These are phyloP conservation scores for Drosophila yakuba DNA, from an alignment of 1,140 invertebrate genomes.

Conservation along the genomic window DNA sequence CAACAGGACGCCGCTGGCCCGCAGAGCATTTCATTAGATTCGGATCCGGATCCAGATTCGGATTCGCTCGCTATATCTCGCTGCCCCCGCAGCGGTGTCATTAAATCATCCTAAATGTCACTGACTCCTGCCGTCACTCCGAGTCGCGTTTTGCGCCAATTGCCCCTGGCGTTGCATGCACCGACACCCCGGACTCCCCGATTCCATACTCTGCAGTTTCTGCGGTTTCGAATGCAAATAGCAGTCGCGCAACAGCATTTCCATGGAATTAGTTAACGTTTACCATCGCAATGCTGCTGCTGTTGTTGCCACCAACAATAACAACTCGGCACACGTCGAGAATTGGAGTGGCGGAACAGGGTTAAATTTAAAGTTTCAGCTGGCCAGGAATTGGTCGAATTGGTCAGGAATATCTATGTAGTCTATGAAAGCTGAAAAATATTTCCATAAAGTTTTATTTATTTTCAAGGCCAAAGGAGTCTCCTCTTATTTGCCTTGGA, in stretches of 20 bases:
- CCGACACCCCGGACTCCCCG: constrained; percentile 36
- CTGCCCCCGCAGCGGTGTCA: constrained; percentile 62
- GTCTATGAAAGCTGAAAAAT: neutral
- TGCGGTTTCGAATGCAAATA: constrained; percentile 76
- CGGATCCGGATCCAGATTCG: constrained; percentile 3
- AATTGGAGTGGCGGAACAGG: constrained; percentile 6
- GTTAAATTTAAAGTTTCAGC: neutral
- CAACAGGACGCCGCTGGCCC: constrained; percentile 42
- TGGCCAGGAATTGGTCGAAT: too few species aligned
- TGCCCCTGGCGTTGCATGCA: constrained; percentile 37
- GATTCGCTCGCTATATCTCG: constrained; percentile 14
- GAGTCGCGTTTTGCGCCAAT: constrained; percentile 45
- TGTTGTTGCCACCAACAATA: constrained; percentile 38
- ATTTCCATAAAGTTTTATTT: neutral
- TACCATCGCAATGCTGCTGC: constrained; percentile 66
- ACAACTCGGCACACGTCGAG: constrained; percentile 25
- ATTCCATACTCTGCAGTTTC: too few species aligned
- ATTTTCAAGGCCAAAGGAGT: neutral
- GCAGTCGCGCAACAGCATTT: constrained; percentile 63
- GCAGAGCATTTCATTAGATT: constrained; percentile 57
- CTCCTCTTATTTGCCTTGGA: neutral
- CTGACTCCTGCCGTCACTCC: constrained; percentile 66
- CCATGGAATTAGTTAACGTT: constrained; percentile 83
- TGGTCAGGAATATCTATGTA: too few species aligned
- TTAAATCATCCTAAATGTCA: constrained; percentile 84